phyloP scores from a whole-genome alignment of 1,140 invertebrate species.

The Calosoma granatense region DNA sequence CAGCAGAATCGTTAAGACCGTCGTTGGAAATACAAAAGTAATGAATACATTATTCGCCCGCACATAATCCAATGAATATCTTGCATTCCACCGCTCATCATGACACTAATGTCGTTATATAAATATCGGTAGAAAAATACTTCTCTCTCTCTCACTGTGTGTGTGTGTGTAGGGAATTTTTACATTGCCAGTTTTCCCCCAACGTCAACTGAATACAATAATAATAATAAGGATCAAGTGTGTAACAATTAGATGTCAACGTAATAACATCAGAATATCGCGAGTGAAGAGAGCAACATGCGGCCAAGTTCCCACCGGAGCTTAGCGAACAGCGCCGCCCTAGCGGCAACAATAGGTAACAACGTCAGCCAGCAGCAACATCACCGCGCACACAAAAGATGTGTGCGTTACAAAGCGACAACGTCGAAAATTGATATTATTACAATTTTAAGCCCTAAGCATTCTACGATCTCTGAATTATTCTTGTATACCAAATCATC shows the following conservation, averaged over 20 bases:
- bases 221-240: not conserved
- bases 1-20: too few species aligned
- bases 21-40: too few species aligned
- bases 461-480: too few species aligned
- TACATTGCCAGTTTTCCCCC: not conserved
- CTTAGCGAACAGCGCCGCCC: not conserved
- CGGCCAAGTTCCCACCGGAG: not conserved
- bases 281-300: not conserved
- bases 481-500: too few species aligned
- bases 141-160: too few species aligned
- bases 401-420: too few species aligned
- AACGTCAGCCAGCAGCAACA: not conserved
- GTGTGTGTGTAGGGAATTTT: not conserved
- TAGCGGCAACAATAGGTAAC: not conserved
- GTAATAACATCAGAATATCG: not conserved
- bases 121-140: not conserved
- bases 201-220: not conserved
- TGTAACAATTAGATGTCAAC: not conserved
- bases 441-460: not conserved
- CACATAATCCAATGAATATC: too few species aligned
- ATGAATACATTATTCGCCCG: too few species aligned
- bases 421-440: not conserved
- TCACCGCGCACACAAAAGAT: not conserved
- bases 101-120: not conserved
- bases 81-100: too few species aligned